Base-by-base conservation (phyloP, 2,797 vertebrate species). In the Trematomus bernacchii region DNA sequence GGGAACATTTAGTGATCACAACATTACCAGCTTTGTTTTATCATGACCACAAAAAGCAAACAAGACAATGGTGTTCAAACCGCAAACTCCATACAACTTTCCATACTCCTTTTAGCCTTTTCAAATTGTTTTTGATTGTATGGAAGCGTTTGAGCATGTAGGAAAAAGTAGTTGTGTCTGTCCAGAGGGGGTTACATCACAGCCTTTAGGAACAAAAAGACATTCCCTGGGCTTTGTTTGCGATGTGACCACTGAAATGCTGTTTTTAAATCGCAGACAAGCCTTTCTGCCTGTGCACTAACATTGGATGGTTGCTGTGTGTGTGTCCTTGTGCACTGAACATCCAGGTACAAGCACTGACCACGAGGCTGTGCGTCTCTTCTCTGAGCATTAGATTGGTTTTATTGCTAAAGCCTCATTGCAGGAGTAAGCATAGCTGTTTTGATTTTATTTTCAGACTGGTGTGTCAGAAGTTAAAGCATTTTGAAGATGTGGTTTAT, bases 401-500 rank as follows among this genome's bases (percentile, higher is more conserved):
- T 77, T 85, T 42, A 61, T 54, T 67, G 60, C 30, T 64, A 71
- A 76, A 65, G 69, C 70, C 37, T 59, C 71, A 73, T 75, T 83
- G 62, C 63, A 62, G 66, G 74, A 77, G 71, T 65, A 65, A 54
- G 64, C 82, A 73, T 71, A 37, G 73, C 69, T 59, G 7, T 23
- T 81, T 80, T 64, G 23, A 68, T 83, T 73, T 52, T 71, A 3
- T 80, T 68, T 73, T 61, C 40, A 57, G 73, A 82, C 57, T 60
- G 60, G 48, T 80, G 79, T 83, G 75, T 80, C 73, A 75, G 60
- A 86, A 85, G 58, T 79, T 10, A 74, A 83, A 85, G 63, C 80
- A 80, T 87, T 91, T 91, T 75, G 64, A 87, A 92, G 74, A 88
- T 89, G 83, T 91, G 76, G 68, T 87, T 91, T 92, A 88, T 92